These are phyloP conservation scores for Philantomba maxwellii DNA, from an alignment of 2,113 vertebrate species.

Conservation along the genomic window DNA sequence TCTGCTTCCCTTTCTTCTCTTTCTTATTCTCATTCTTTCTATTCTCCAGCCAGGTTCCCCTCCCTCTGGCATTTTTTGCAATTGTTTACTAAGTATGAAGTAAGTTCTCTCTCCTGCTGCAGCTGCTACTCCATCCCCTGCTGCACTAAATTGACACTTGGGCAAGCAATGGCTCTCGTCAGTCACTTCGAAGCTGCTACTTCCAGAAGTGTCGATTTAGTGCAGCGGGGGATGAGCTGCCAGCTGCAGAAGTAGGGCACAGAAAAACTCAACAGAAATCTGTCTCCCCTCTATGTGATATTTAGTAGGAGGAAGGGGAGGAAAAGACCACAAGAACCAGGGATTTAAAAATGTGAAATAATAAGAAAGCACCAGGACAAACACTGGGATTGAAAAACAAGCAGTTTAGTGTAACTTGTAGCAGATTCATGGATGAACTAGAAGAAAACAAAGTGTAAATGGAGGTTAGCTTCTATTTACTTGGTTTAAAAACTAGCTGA, in stretches of 20 bases:
- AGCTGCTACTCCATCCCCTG: conserved; percentile 76
- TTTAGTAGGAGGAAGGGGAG: background rate
- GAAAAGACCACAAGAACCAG: background rate
- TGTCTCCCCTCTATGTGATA: background rate
- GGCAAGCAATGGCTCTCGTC: conserved; percentile 66
- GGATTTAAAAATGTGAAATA: background rate
- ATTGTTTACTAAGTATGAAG: conserved; percentile 74
- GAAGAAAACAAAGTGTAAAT: background rate
- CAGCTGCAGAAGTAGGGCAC: conserved; percentile 75
- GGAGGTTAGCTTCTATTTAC: background rate
- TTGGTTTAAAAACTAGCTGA: background rate
- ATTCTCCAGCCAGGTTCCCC: conserved; percentile 39
- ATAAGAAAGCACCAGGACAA: background rate
- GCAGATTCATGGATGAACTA: background rate
- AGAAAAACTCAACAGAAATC: conserved; percentile 58
- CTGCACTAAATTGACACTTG: conserved; percentile 83
- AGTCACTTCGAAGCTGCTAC: conserved; percentile 75
- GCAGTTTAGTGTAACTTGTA: background rate
- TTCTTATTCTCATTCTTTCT: background rate
- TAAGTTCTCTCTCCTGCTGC: conserved; percentile 71
- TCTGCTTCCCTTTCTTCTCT: background rate
- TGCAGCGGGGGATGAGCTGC: conserved; percentile 76
- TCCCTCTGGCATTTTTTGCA: conserved; percentile 70
- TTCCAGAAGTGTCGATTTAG: conserved; percentile 82
- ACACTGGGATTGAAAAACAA: background rate